Evolutionary conservation across 2,888 invertebrate genomes (phyloP).

Genomic region (Allolobophora icterica): DNA sequence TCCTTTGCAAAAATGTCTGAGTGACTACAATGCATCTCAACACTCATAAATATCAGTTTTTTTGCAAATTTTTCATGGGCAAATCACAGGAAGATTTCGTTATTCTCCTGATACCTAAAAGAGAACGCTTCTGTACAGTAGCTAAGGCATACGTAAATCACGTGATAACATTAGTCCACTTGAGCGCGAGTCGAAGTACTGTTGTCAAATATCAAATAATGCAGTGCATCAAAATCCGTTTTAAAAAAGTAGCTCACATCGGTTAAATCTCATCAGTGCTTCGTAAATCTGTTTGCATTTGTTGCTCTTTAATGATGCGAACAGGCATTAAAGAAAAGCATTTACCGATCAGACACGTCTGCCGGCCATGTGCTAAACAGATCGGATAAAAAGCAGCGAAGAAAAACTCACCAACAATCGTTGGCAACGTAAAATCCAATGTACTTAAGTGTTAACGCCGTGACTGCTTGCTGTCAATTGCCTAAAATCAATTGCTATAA

Average conservation of each 20-base stretch:
- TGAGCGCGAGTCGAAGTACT: neutral
- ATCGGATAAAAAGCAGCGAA: neutral
- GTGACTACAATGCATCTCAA: no score
- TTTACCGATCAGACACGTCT: neutral
- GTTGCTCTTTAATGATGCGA: neutral
- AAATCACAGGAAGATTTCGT: no score
- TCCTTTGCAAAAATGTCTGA: no score
- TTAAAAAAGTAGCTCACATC: neutral
- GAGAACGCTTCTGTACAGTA: neutral
- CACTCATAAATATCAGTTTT: no score
- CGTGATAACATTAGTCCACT: neutral
- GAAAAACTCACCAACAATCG: neutral
- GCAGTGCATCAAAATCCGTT: neutral
- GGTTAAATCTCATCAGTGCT: neutral
- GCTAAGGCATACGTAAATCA: neutral
- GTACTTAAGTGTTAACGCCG: neutral
- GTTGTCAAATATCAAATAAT: neutral
- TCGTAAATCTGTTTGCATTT: neutral
- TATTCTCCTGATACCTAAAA: neutral
- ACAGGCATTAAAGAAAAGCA: neutral
- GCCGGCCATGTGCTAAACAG: slow-evolving; percentile 17
- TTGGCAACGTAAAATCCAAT: slow-evolving; percentile 14
- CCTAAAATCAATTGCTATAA: neutral
- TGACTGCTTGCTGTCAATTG: neutral
- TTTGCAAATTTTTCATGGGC: no score